phyloP scores from a whole-genome alignment of 2,888 invertebrate genomes.

The Trissolcus brochymenae region DNA sequence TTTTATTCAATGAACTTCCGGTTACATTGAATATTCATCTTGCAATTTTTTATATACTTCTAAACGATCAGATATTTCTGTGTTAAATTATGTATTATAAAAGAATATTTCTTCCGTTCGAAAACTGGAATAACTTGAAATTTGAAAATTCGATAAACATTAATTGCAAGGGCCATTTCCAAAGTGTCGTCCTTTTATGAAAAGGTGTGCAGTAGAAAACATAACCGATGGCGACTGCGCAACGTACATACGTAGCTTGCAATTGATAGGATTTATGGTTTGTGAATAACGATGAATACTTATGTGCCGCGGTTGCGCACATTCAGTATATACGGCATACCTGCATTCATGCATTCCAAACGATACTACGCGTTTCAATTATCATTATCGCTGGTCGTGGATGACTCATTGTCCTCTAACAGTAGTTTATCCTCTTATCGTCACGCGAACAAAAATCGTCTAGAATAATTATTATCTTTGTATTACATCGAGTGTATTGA shows the following conservation, averaged over 20 bases:
- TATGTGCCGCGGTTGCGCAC: constrained; percentile 42
- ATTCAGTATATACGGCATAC: constrained; percentile 53
- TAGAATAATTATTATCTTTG: constrained; percentile 35
- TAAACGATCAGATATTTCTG: too few relatives aligned
- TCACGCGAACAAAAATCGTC: constrained; percentile 24
- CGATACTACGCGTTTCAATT: constrained; percentile 55
- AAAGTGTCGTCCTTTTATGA: constrained; percentile 40
- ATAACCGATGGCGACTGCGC: constrained; percentile 48
- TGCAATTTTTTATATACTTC: too few relatives aligned
- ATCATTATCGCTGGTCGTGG: constrained; percentile 46
- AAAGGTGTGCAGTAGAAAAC: constrained; percentile 43
- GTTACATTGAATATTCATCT: background rate
- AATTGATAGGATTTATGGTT: constrained; percentile 58
- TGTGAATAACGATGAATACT: constrained; percentile 59
- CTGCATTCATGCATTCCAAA: constrained; percentile 50
- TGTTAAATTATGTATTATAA: too few relatives aligned
- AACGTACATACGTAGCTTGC: constrained; percentile 48
- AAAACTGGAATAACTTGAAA: too few relatives aligned
- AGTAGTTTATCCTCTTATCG: constrained; percentile 49
- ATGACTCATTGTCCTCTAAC: constrained; percentile 50
- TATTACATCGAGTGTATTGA: constrained; percentile 11
- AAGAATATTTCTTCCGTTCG: too few relatives aligned
- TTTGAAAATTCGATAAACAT: constrained; percentile 3
- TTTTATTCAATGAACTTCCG: background rate
- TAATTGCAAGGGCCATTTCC: constrained; percentile 16